Percentiles rank a stretch among this genome's conserved stretches.
phyloP scores from a whole-genome alignment of 2,888 invertebrate genomes.

The Ferdinandea cuprea region DNA sequence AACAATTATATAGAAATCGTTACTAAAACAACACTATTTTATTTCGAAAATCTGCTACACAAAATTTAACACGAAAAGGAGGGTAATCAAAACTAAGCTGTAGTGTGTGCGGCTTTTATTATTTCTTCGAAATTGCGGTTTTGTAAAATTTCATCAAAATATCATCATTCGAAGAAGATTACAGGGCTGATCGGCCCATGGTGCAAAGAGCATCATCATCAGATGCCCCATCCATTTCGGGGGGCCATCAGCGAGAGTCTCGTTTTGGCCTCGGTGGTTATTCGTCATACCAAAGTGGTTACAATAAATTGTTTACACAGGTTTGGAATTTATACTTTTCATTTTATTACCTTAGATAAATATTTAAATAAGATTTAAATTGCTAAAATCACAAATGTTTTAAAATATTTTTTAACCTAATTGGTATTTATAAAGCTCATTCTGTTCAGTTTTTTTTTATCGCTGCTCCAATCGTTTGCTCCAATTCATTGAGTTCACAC shows the following conservation, averaged over 20 bases:
- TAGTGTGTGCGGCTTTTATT: background rate
- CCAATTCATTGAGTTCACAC: no score
- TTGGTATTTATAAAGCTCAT: no score
- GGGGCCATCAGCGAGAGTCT: conserved; percentile 82
- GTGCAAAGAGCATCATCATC: conserved; percentile 83
- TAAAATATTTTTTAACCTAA: no score
- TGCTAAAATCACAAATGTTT: no score
- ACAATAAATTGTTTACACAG: conserved; percentile 83
- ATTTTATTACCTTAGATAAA: background rate
- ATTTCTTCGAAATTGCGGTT: conserved; percentile 76
- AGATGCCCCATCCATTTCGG: conserved; percentile 83
- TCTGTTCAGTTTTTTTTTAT: no score
- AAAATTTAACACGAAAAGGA: background rate
- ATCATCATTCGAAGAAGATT: conserved; percentile 83
- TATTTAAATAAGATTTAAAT: background rate
- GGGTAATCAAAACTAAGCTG: no score
- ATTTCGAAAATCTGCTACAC: background rate
- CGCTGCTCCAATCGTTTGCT: no score
- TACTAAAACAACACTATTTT: no score
- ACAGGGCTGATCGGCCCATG: conserved; percentile 83
- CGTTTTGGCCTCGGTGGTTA: conserved; percentile 83
- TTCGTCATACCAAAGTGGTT: conserved; percentile 83
- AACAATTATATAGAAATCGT: no score
- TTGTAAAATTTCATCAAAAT: conserved; percentile 80
- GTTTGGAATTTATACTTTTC: conserved; percentile 76